Evolutionary conservation across 2,797 vertebrate genomes (phyloP).

Genomic region (Pangasius krempfi): DNA sequence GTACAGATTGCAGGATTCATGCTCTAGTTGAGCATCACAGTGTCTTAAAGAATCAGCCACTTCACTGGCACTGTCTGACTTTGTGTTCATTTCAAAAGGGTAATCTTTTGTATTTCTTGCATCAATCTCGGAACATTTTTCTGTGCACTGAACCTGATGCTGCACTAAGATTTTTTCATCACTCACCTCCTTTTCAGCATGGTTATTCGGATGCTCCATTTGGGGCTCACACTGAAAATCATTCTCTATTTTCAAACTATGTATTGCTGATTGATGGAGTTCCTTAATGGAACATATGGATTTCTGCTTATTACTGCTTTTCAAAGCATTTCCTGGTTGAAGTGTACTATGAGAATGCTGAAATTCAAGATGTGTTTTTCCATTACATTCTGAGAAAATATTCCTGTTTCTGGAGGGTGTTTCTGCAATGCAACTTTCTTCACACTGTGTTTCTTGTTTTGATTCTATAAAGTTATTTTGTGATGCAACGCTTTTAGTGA

Average conservation of each 20-base stretch:
- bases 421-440: not conserved
- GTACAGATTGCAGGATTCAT: conserved; percentile 26
- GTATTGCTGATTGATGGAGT: conserved; percentile 4
- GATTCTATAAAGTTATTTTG: conserved; percentile 2
- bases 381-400: not conserved
- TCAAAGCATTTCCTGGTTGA: not conserved
- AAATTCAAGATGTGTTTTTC: not conserved
- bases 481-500: not conserved
- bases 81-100: conserved; percentile 40
- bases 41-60: conserved; percentile 34
- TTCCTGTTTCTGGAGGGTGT: not conserved
- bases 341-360: not conserved
- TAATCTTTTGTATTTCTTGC: conserved; percentile 54
- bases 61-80: conserved; percentile 17
- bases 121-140: conserved; percentile 48
- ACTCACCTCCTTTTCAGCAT: conserved; percentile 2
- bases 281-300: not conserved
- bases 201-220: not conserved
- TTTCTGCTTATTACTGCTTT: not conserved
- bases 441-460: not conserved
- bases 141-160: conserved; percentile 2
- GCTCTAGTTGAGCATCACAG: conserved; percentile 62
- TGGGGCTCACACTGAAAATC: conserved; percentile 6
- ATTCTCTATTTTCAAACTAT: not conserved
- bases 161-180: conserved; percentile 39